A percentile compares a stretch with the other conserved stretches of the same genome.
Conservation (phyloP, 2,888 invertebrate species). For the Drosophila birchii region DNA sequence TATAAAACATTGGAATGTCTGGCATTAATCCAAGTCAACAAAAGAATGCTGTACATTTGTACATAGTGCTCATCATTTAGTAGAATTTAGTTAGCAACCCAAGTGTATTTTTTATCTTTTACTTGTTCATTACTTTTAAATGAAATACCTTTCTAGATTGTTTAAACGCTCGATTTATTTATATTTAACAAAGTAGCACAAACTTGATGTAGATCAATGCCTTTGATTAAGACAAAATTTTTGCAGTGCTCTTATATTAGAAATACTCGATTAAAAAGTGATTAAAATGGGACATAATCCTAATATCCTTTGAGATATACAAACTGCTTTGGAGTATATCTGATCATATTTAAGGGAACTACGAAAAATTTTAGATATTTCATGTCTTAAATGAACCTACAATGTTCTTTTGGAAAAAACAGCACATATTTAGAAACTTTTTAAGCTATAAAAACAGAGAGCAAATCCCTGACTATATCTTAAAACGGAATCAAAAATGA, state of each 20-base stretch:
- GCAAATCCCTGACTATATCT: neutral
- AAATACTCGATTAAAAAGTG: neutral
- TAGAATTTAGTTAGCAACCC: conserved; percentile 43
- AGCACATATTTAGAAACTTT: no score
- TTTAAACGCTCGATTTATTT: conserved; percentile 10
- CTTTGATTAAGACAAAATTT: neutral
- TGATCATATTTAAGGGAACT: no score
- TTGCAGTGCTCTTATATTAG: neutral
- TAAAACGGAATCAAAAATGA: neutral
- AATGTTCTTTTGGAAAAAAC: no score
- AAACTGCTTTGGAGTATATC: no score
- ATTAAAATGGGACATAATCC: no score
- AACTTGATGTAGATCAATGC: conserved; percentile 17
- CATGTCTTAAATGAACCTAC: neutral
- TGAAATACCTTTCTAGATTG: conserved; percentile 4
- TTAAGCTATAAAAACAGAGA: no score
- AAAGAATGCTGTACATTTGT: conserved; percentile 63
- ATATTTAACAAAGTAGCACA: conserved; percentile 3
- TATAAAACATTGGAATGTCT: conserved; percentile 65
- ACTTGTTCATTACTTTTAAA: conserved; percentile 18
- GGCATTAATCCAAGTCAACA: conserved; percentile 69
- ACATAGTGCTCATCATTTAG: conserved; percentile 47
- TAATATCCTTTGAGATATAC: neutral
- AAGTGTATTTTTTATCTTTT: conserved; percentile 15
- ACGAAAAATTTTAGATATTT: neutral